Evolutionary conservation across 2,797 vertebrate genomes (phyloP), one percentile per base, ranked within the genome.

Genomic region (Leptatherina wallacei): DNA sequence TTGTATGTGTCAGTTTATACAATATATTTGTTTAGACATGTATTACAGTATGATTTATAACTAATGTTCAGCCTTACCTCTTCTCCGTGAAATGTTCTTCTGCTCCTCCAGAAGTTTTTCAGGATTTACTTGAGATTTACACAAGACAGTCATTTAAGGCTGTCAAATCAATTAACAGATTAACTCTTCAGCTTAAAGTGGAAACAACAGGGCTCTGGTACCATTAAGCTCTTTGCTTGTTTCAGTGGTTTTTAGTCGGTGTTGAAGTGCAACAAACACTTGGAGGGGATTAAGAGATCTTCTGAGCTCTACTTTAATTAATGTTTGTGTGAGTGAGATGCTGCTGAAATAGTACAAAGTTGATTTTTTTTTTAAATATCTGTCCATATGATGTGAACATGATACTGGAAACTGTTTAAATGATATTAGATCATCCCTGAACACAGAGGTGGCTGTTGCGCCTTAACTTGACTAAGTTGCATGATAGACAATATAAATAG

Each of bases 71-170:
- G 29, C 24, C 12, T 24, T 32, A 4, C n/a, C 29, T 58, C 24
- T 33, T 64, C 38, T 47, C n/a, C 20, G 1, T n/a, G 13, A 33
- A 52, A 20, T n/a, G 18, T n/a, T 35, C 8, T 35, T 38, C 27
- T 20, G 13, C 10, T 42, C 11, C 32, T 7, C 13, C 6, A n/a
- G n/a, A n/a, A 22, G 22, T 79, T 83, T 63, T 61, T 29, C 20
- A 30, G 66, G 70, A 82, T 84, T 69, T 33, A 24, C 40, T 58
- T n/a, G 0, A 36, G 30, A 32, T 32, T 27, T 40, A 10, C 62
- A 57, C 60, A 10, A 90, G 92, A 94, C 91, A 81, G 92, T 92
- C 89, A 81, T 75, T 83, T 82, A 73, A 91, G 93, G 91, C 77
- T 88, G 64, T 88, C 57, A 75, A 82, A 75, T 88, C 80, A 86